phyloP scores from a whole-genome alignment of 2,797 vertebrate species.

The Bovichtus variegatus region DNA sequence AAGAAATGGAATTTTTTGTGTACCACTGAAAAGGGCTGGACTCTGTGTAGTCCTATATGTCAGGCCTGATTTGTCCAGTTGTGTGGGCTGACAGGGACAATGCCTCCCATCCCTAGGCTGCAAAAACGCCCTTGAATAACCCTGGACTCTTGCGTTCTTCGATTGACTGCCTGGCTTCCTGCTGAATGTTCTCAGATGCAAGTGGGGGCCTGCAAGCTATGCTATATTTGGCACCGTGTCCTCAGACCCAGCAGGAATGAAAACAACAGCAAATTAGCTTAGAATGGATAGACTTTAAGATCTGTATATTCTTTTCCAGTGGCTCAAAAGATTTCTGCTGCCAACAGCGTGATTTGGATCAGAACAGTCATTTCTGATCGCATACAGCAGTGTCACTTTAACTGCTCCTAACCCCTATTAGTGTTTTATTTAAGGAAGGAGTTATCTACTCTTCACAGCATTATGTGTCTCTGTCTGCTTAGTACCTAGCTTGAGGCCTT shows the following conservation, averaged over 20 bases:
- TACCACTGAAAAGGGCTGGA: conserved; percentile 47
- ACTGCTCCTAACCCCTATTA: conserved; percentile 7
- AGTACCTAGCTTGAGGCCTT: conserved; percentile 56
- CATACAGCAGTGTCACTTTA: conserved; percentile 9
- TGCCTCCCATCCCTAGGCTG: conserved; percentile 51
- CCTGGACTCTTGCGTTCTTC: conserved; percentile 69
- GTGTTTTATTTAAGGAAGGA: conserved; percentile 39
- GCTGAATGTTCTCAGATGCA: conserved; percentile 66
- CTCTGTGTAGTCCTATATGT: conserved; percentile 43
- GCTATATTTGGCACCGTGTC: conserved; percentile 70
- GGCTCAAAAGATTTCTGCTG: not conserved
- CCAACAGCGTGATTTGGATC: not conserved
- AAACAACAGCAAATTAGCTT: conserved; percentile 72
- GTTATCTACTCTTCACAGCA: conserved; percentile 16
- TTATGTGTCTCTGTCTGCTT: conserved; percentile 22
- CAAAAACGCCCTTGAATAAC: conserved; percentile 73
- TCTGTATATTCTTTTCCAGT: not conserved
- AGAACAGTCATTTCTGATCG: conserved; percentile 17
- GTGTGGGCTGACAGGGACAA: conserved; percentile 53
- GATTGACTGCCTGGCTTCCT: conserved; percentile 59
- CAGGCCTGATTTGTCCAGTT: conserved; percentile 72
- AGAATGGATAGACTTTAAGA: conserved; percentile 62
- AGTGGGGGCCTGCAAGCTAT: conserved; percentile 52
- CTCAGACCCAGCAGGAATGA: conserved; percentile 60
- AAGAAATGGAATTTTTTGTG: conserved; percentile 35